Base-by-base conservation (phyloP, 1,140 invertebrate species). In the Ceratosolen fusciceps region DNA sequence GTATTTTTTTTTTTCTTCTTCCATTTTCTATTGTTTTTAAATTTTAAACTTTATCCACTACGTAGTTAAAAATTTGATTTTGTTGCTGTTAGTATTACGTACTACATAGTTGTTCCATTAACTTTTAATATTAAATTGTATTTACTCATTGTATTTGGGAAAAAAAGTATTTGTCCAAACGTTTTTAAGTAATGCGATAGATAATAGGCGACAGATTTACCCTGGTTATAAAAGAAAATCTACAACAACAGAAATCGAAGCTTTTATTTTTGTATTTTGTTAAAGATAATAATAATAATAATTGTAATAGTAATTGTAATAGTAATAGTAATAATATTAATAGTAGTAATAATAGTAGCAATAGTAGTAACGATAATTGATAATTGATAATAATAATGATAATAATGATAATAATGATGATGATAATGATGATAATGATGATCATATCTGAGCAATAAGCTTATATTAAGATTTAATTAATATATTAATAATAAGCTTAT, bases 41-140 rank as follows among this genome's bases (percentile, higher is more conserved):
- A n/a, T 78, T 62, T 72, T 34, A 47, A 52, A 43, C 34, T 70
- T 73, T 77, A 80, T 72, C n/a, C n/a, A n/a, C n/a, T n/a, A n/a
- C n/a, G n/a, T n/a, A n/a, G n/a, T n/a, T 79, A 26, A 80, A 77
- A 75, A 79, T 82, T 85, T 60, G 68, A 81, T 81, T 62, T 74
- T 56, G 58, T 74, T 74, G 77, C 77, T 79, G 77, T 79, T 74
- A 31, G 74, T 74, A 79, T 74, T 67, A 56, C 58, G 74, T 58
- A 74, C 49, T 79, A 79, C n/a, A n/a, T 68, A 74, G 72, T 54
- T 67, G 43, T 74, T 68, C 37, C 68, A 65, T 73, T n/a, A 79
- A 73, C 26, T 37, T 73, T 77, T 62, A 29, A 34, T 10, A 31
- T 70, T 71, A n/a, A n/a, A 60, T 34, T 43, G 60, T 37, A 76